A percentile compares a stretch with the other conserved stretches of the same genome.
Evolutionary conservation across 1,140 invertebrate genomes (phyloP).

Genomic region (Teleogryllus occipitalis): DNA sequence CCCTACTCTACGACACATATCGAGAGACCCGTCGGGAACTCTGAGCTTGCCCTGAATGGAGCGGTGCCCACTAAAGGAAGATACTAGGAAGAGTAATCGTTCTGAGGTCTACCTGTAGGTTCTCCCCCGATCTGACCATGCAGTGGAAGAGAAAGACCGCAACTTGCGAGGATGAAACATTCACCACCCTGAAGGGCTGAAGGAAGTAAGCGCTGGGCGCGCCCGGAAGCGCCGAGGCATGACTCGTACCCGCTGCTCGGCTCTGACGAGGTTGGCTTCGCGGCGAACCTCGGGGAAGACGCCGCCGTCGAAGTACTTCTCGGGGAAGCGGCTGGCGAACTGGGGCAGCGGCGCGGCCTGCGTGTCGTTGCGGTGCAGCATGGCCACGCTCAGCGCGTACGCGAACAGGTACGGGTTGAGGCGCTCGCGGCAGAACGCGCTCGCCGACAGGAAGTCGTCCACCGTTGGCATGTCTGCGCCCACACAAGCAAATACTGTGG

Average conservation of each 20-base stretch:
- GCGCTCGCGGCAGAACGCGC: slow-evolving; percentile 61
- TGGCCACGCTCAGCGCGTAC: slow-evolving; percentile 64
- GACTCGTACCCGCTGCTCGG: slow-evolving; percentile 50
- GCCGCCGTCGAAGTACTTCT: slow-evolving; percentile 65
- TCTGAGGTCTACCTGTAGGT: too few relatives aligned
- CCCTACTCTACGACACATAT: too few relatives aligned
- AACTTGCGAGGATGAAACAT: too few relatives aligned
- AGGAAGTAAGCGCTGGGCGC: background rate
- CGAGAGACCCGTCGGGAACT: too few relatives aligned
- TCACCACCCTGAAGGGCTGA: too few relatives aligned
- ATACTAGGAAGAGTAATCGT: too few relatives aligned
- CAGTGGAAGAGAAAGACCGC: too few relatives aligned
- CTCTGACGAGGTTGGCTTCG: slow-evolving; percentile 52
- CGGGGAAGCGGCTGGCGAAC: slow-evolving; percentile 59
- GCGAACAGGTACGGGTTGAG: slow-evolving; percentile 70
- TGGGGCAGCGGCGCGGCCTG: slow-evolving; percentile 59
- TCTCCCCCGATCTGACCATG: too few relatives aligned
- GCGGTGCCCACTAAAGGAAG: too few relatives aligned
- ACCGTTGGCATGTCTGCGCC: slow-evolving; percentile 53
- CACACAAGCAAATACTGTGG: too few relatives aligned
- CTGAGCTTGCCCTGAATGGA: too few relatives aligned
- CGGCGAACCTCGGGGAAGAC: slow-evolving; percentile 58
- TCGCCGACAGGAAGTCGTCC: slow-evolving; percentile 60
- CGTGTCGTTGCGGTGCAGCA: slow-evolving; percentile 65
- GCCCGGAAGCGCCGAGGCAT: background rate